Evolutionary conservation across 2,797 vertebrate genomes (phyloP), one percentile per base, ranked within the genome.

Genomic region (Gadopsis marmoratus): DNA sequence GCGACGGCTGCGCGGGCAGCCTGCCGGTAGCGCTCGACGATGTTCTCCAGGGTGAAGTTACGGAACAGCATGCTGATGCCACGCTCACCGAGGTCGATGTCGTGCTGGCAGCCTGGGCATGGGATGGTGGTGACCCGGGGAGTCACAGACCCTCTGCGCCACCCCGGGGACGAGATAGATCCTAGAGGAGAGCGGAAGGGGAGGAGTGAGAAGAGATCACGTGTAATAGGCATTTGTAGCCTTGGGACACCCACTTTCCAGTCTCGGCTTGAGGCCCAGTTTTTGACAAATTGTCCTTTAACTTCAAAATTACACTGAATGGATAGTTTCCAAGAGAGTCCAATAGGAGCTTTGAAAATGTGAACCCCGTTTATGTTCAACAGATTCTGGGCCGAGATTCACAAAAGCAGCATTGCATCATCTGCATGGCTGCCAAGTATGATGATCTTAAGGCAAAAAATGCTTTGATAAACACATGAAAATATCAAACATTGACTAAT

Each of bases 41-140:
- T 99, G 55, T 92, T 97, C 94, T 99, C 98, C 95, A 99, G 93
- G 3, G 98, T 99, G 85, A 99, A 96, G 94, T 99, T 99, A 16
- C 98, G 95, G 90, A 99, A 99, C 64, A 99, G 92, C 93, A 98
- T 98, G 84, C 94, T 98, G 94, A 99, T 97, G 79, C 98, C 98
- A 14, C 98, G 97, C 79, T 99, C 98, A 45, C 98, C 98, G 0
- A 99, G 96, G 90, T 99, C 98, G 10, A 99, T 96, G 86, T 98
- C 97, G 12, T 96, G 96, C 87, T 97, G 95, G 91, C 98, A 99
- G 82, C 97, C 97, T 0, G 98, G 98, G 88, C 98, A 99, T 0
- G 97, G 96, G 88, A 99, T 97, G 14, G 94, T 89, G 54, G 96
- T 99, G 14, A 97, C 89, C 61, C 95, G 95, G 5, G 97, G 96